Evolutionary conservation across 2,113 vertebrate species (phyloP), one percentile per base, ranked within the genome.

Genomic region (Eretmochelys imbricata): DNA sequence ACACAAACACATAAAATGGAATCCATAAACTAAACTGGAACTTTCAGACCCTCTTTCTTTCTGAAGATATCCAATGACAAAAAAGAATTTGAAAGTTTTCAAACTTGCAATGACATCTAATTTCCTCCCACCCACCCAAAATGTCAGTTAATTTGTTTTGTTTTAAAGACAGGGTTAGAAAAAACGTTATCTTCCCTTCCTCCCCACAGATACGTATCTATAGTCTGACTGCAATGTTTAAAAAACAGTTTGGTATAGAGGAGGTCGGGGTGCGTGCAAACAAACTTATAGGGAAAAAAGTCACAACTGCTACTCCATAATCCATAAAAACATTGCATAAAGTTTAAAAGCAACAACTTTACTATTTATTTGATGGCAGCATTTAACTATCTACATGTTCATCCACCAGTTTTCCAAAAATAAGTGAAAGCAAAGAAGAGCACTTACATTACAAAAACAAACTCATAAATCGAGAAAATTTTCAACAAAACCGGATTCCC

Each of bases 371-470:
- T 90, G 62, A 0, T 85, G 94, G 86, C 93, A 90, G 82, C 78
- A 84, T 29, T 96, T 94, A 84, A 96, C 94, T 94, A 94, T 62
- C 91, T 76, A 80, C 75, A 80, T 48, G 25, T 78, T 76, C 95
- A 91, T 82, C 80, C 88, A 96, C 93, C 94, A 91, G 88, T 94
- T 72, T 90, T 89, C 72, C 90, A 80, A 49, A 91, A 96, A 83
- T 93, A 94, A 88, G 53, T 59, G 42, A 42, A 42, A 42, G 42
- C 42, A 42, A 42, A 42, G 42, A 42, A 42, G 42, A 42, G 42
- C 42, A 42, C 82, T 96, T 88, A 49, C 25, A 62, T 69, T n/a
- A 69, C 35, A 69, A 9, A 31, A 69, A 69, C 16, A 17, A n/a
- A 69, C 17, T 69, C 62, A 8, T n/a, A 69, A 69, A n/a, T 69